Evolutionary conservation across 2,797 vertebrate species (phyloP), one percentile per base, ranked within the genome.

Genomic region (Anabas testudineus): DNA sequence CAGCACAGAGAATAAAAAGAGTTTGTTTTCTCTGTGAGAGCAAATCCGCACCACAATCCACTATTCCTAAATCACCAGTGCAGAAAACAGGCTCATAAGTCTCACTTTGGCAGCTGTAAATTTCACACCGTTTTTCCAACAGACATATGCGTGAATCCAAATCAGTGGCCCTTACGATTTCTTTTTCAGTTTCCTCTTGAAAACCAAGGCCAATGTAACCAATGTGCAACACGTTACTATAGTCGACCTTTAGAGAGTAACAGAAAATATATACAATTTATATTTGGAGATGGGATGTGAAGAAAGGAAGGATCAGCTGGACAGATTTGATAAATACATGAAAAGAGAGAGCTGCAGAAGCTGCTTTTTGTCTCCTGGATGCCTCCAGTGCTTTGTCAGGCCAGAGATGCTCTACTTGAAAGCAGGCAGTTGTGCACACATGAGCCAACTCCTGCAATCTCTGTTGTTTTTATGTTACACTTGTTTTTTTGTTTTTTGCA

Each of bases 61-160:
- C 69, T 54, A 7, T 68, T 69, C 52, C 60, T 88, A 88, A 91
- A 90, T 90, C 84, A 80, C 71, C 55, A 63, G 68, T 0, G 3
- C 60, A 81, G 71, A 88, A 87, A 72, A 78, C 76, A 80, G 62
- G 59, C 75, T 64, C 65, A 51, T 66, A 74, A 77, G 42, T 77
- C 74, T 73, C 43, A 60, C 47, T 81, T 63, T 77, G 80, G 83
- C 78, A 74, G 66, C 9, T 0, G 28, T 59, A 73, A 52, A 83
- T 88, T 83, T 78, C 39, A 32, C 69, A 68, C 82, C 80, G 86
- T 71, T 68, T 82, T 87, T 74, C 74, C 75, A 67, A 41, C 45
- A 86, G 80, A 83, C 61, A 58, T n/a, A n/a, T 7, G 28, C 63
- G 15, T 42, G 74, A 74, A 62, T 83, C 74, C 32, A 71, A 74